Evolutionary conservation across 92 coral and sea anemone genomes (phyloP).

Genomic region (Meandrina meandrites): DNA sequence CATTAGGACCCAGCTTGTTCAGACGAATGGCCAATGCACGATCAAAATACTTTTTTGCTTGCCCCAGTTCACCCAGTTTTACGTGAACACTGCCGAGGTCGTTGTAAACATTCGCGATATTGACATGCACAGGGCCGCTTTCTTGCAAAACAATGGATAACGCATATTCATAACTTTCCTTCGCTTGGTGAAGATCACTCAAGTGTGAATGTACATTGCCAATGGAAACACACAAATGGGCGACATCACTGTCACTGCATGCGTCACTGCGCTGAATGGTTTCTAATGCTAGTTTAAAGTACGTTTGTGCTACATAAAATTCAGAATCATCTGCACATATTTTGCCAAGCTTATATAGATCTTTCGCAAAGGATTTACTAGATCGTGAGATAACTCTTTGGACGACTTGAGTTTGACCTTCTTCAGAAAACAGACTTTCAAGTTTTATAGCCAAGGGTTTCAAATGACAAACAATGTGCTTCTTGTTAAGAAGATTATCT

Average conservation of each 20-base stretch:
- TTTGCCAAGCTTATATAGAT: neutral
- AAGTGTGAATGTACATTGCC: neutral
- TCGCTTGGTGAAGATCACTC: neutral
- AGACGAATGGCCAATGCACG: neutral
- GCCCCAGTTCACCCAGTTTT: neutral
- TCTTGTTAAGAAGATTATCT: neutral
- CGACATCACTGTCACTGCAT: neutral
- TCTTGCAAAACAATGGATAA: neutral
- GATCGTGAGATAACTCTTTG: neutral
- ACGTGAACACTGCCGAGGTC: neutral
- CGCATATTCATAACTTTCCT: neutral
- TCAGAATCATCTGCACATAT: neutral
- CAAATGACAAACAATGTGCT: constrained; percentile 1
- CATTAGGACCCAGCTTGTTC: neutral
- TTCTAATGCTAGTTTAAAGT: neutral
- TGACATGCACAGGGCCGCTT: neutral
- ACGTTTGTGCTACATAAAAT: neutral
- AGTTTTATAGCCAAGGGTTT: neutral
- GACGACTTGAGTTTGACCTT: neutral
- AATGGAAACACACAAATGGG: neutral
- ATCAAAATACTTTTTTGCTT: neutral
- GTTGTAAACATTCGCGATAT: neutral
- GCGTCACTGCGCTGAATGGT: neutral
- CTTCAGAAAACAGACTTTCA: neutral
- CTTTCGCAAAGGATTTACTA: neutral